Conservation (phyloP, 2,888 invertebrate species). For the Callinectes sapidus region DNA sequence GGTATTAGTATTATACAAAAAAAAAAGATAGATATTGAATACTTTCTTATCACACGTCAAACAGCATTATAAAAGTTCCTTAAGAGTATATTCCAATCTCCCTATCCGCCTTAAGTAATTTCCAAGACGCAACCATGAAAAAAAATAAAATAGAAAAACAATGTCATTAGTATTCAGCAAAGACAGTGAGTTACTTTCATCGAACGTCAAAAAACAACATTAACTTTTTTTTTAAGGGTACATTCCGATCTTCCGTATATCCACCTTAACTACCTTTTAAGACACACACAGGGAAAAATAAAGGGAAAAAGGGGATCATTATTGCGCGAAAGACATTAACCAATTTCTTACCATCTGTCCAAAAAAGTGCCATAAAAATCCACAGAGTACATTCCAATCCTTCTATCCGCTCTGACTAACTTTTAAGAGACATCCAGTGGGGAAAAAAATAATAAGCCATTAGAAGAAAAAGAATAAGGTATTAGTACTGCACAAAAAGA, state of each 20-base stretch:
- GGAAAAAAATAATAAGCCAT: no score
- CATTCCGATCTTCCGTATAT: background rate
- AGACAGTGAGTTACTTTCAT: no score
- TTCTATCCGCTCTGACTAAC: background rate
- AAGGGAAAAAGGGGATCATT: no score
- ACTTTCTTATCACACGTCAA: background rate
- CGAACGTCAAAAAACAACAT: background rate
- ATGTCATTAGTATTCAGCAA: no score
- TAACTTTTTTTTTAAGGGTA: background rate
- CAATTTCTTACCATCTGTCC: no score
- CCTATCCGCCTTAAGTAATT: no score
- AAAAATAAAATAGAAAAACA: no score
- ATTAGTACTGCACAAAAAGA: background rate
- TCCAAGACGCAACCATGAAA: no score
- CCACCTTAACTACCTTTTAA: background rate
- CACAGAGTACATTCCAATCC: background rate
- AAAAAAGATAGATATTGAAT: background rate
- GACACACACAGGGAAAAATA: background rate
- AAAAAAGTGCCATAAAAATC: no score
- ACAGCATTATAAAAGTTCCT: background rate
- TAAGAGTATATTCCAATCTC: no score
- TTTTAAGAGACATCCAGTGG: background rate
- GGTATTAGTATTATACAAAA: background rate
- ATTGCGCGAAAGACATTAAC: no score
- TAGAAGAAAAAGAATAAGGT: no score